phyloP scores from a whole-genome alignment of 2,797 vertebrate genomes.

The Anomalospiza imberbis region DNA sequence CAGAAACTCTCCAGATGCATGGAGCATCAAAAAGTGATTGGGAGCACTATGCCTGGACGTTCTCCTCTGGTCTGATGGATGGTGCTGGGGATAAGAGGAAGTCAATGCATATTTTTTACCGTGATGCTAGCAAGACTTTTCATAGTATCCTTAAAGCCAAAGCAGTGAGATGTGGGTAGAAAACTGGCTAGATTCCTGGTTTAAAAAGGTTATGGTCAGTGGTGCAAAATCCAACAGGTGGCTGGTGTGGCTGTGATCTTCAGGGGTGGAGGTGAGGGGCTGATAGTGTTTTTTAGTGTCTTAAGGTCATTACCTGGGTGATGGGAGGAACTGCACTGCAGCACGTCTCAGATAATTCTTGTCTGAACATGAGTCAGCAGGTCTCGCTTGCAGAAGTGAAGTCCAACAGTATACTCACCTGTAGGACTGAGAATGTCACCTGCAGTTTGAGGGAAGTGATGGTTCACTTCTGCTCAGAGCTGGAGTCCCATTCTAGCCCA shows the following conservation, averaged over 20 bases:
- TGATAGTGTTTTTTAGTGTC: not conserved
- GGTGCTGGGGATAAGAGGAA: not conserved
- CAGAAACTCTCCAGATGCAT: not conserved
- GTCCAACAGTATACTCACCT: not conserved
- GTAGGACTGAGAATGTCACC: not conserved
- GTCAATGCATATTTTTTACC: not conserved
- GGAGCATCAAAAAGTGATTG: not conserved
- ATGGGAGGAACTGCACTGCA: not conserved
- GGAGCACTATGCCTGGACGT: not conserved
- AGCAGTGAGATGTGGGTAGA: not conserved
- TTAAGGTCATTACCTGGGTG: not conserved
- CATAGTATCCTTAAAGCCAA: not conserved
- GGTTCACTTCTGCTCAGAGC: not conserved
- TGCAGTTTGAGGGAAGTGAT: not conserved
- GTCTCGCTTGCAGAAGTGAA: not conserved
- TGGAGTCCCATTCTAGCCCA: not conserved
- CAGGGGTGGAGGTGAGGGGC: accelerated
- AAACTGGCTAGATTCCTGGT: not conserved
- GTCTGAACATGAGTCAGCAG: not conserved
- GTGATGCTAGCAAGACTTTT: not conserved
- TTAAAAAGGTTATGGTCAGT: not conserved
- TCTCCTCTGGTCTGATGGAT: not conserved
- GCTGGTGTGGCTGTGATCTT: not conserved
- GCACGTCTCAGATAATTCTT: not conserved
- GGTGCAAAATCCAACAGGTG: not conserved